A percentile compares a stretch with the other conserved stretches of the same genome.
Evolutionary conservation across 1,140 invertebrate species (phyloP).

Genomic region (Leptestheria dahalacensis): DNA sequence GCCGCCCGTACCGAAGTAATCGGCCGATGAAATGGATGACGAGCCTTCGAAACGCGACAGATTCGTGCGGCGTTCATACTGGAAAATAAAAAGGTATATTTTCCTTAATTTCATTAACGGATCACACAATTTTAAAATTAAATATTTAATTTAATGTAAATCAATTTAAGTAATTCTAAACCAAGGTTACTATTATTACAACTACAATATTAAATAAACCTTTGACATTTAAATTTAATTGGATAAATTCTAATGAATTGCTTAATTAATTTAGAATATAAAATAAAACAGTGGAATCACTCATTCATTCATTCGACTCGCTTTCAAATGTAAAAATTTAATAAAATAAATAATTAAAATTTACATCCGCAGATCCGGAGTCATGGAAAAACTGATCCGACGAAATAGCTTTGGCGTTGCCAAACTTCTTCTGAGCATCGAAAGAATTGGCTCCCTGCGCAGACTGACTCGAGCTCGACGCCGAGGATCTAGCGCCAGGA

Average conservation of each 20-base stretch:
- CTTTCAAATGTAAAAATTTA: too few species aligned
- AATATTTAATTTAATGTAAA: too few species aligned
- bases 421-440: slow-evolving; percentile 86
- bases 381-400: slow-evolving; percentile 90
- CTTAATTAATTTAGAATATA: too few species aligned
- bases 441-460: slow-evolving; percentile 25
- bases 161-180: too few species aligned
- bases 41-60: slow-evolving; percentile 70
- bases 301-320: too few species aligned
- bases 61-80: slow-evolving; percentile 50
- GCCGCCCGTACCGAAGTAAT: slow-evolving; percentile 67
- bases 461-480: slow-evolving; percentile 4
- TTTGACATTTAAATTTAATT: too few species aligned
- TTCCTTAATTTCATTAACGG: too few species aligned
- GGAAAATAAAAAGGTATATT: slow-evolving; percentile 22
- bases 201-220: too few species aligned
- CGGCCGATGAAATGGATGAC: slow-evolving; percentile 84
- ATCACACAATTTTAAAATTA: too few species aligned
- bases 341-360: slow-evolving; percentile 18
- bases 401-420: slow-evolving; percentile 89
- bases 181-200: too few species aligned
- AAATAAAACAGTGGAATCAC: too few species aligned
- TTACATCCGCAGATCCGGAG: slow-evolving; percentile 45
- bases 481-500: background rate
- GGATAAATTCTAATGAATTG: too few species aligned